Conservation (phyloP, 1,140 invertebrate genomes). For the Polypedilum pembai region DNA sequence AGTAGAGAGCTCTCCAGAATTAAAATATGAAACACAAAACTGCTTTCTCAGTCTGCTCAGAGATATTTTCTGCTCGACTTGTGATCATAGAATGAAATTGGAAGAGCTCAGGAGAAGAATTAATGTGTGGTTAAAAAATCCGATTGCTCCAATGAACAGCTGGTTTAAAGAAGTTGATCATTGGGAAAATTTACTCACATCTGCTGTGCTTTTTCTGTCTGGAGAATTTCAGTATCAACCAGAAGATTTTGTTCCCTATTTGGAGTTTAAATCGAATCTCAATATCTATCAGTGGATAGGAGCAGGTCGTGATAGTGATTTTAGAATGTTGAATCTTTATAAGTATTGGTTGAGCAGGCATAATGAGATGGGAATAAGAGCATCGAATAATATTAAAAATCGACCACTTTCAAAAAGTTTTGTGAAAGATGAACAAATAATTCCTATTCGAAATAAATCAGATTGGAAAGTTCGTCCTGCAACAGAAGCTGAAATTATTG, state of each 20-base stretch:
- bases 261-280: constrained; percentile 72
- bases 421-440: constrained; percentile 15
- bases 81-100: constrained; percentile 68
- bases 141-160: constrained; percentile 71
- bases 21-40: constrained; percentile 66
- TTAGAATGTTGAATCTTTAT: constrained; percentile 64
- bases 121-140: constrained; percentile 69
- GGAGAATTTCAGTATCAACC: constrained; percentile 76
- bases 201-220: constrained; percentile 78
- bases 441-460: constrained; percentile 50
- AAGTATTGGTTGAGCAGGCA: constrained; percentile 63
- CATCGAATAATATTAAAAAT: constrained; percentile 32
- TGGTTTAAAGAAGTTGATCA: constrained; percentile 66
- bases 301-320: constrained; percentile 84
- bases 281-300: constrained; percentile 90
- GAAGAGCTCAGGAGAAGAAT: constrained; percentile 67
- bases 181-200: constrained; percentile 70
- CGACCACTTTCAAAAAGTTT: constrained; percentile 33
- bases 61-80: constrained; percentile 74
- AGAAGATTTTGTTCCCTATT: constrained; percentile 85
- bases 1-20: constrained; percentile 37
- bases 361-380: constrained; percentile 42
- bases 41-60: constrained; percentile 75
- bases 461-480: constrained; percentile 74
- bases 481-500: constrained; percentile 64